These are phyloP conservation scores for Idaea dimidiata DNA, from an alignment of 2,888 invertebrate species.

Conservation along the genomic window DNA sequence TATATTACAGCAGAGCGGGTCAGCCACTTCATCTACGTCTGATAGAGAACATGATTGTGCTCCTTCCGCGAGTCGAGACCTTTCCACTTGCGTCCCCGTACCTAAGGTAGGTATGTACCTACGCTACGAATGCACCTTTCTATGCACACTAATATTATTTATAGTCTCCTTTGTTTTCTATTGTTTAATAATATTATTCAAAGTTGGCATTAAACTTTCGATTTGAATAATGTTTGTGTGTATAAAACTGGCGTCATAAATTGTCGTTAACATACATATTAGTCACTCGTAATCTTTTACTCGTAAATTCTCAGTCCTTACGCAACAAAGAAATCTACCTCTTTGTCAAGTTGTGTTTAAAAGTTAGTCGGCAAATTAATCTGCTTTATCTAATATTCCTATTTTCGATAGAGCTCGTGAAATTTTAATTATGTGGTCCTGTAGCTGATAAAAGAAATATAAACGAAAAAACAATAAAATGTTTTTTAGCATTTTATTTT, in stretches of 20 bases:
- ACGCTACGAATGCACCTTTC: slow-evolving; percentile 7
- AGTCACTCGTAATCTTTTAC: background rate
- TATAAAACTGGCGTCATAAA: background rate
- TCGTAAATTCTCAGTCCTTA: background rate
- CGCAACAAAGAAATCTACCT: background rate
- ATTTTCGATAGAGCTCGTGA: too few species aligned
- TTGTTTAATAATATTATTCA: background rate
- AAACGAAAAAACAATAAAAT: background rate
- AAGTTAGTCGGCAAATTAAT: background rate
- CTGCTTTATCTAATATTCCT: background rate
- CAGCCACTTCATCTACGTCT: slow-evolving; percentile 15
- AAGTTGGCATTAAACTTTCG: background rate
- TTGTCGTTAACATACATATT: background rate
- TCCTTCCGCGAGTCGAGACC: slow-evolving; percentile 13
- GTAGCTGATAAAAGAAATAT: background rate
- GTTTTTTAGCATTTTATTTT: too few species aligned
- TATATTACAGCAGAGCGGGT: slow-evolving; percentile 9
- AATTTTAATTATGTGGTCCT: too few species aligned
- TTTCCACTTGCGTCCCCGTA: slow-evolving; percentile 11
- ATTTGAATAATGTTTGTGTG: background rate
- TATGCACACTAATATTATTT: slow-evolving; percentile 7
- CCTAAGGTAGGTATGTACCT: too few species aligned
- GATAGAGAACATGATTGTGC: slow-evolving; percentile 11
- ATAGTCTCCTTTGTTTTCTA: background rate
- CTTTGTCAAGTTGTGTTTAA: background rate